These are phyloP conservation scores for Schizopygopsis pylzovi DNA, from an alignment of 2,797 vertebrate species.

Conservation along the genomic window DNA sequence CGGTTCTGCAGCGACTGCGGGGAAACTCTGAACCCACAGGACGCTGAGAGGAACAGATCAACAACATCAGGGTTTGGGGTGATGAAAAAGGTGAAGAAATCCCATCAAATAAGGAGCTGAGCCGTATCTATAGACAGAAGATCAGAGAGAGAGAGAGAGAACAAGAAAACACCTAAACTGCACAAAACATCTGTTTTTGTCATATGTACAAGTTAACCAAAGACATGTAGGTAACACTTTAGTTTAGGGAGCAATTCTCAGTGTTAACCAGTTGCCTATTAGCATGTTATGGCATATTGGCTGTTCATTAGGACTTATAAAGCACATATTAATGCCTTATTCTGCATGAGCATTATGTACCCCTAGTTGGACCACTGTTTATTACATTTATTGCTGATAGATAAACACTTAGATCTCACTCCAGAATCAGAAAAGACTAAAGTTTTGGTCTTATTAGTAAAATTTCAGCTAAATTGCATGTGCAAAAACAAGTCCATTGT, in stretches of 20 bases:
- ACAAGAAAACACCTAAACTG: neutral
- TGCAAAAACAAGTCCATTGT: neutral
- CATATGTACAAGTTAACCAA: neutral
- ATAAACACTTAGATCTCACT: neutral
- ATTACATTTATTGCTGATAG: neutral
- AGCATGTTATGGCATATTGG: neutral
- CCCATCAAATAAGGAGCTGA: neutral
- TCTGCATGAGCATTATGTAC: neutral
- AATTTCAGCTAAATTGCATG: neutral
- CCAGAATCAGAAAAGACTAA: neutral
- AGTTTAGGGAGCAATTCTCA: no score
- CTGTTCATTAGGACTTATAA: no score
- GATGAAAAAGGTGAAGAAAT: neutral
- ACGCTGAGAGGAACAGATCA: neutral
- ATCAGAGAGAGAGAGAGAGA: neutral
- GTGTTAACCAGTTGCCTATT: neutral
- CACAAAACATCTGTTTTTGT: neutral
- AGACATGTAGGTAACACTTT: no score
- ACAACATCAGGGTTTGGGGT: neutral
- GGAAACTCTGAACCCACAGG: constrained; percentile 50
- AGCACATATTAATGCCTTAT: neutral
- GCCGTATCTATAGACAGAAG: neutral
- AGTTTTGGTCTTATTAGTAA: no score
- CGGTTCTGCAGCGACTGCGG: constrained; percentile 26
- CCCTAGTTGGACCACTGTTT: neutral